Conservation (phyloP, 2,888 invertebrate species). For the Didymodactylos carnosus region DNA sequence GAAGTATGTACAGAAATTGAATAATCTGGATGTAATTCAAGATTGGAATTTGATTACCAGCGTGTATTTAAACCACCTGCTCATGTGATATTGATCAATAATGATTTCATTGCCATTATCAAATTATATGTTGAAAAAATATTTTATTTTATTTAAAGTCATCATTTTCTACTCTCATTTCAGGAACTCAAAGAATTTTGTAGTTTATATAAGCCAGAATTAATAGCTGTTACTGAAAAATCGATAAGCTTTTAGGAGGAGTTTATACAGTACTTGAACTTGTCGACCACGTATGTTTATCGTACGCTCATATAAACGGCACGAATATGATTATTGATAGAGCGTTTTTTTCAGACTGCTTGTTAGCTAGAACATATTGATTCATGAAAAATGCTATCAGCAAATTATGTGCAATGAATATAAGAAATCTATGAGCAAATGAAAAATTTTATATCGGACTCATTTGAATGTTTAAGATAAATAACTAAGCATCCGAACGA, state of each 20-base stretch:
- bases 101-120: constrained; percentile 56
- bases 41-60: constrained; percentile 76
- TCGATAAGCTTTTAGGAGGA: constrained; percentile 60
- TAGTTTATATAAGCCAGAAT: constrained; percentile 64
- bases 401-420: constrained; percentile 55
- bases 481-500: too few species aligned
- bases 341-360: too few species aligned
- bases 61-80: constrained; percentile 61
- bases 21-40: constrained; percentile 54
- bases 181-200: constrained; percentile 66
- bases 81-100: constrained; percentile 58
- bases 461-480: constrained; percentile 43
- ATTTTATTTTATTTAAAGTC: too few species aligned
- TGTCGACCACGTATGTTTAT: constrained; percentile 25
- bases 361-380: constrained; percentile 61
- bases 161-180: too few species aligned
- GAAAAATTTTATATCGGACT: constrained; percentile 60
- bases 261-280: constrained; percentile 56
- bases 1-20: constrained; percentile 63
- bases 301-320: not conserved
- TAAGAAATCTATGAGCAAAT: constrained; percentile 55
- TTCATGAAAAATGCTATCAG: constrained; percentile 65
- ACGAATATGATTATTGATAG: not conserved
- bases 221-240: constrained; percentile 64
- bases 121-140: too few species aligned